Base-by-base conservation (phyloP, 1,140 invertebrate genomes). In the Pomacea maculata region DNA sequence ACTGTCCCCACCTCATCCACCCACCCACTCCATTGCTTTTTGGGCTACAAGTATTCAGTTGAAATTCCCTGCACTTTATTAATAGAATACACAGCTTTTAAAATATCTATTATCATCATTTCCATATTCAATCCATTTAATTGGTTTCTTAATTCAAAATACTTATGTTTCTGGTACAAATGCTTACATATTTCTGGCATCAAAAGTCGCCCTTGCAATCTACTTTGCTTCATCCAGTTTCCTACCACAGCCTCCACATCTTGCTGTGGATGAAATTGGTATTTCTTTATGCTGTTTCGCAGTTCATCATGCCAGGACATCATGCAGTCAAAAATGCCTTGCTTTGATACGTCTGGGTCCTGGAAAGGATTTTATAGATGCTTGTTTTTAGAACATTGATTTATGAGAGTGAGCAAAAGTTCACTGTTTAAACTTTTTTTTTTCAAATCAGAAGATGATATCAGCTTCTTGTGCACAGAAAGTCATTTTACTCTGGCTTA, bases 311-410 rank as follows among this genome's bases (percentile, higher is more conserved):
- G 82, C 87, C 87, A 88, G 25, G 82, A 55, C 9, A 78, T 78
- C 34, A 88, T 76, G 17, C 84, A 29, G 7, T 81, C 72, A 83
- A 87, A 88, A 34, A 86, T 80, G 75, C 87, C 87, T 71, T 82
- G 84, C 71, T 88, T 88, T 57, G 84, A 85, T n/a, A 85, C 80
- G 79, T 88, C 87, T 29, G 84, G 84, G 61, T 88, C 82, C 87
- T 88, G 67, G 6, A 65, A 72, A 70, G 15, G 64, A 29, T 61
- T 61, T 61, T 61, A 61, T 1, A 61, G 11, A 17, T 61, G 15
- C 57, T 61, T 14, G 9, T 61, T 61, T 11, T 6, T 6, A 61
- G 5, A 14, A 61, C 4, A 61, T 45, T 45, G 3, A 45, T 45
- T 45, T 4, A 45, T 45, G 34, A 45, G 34, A 45, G 6, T 45